A percentile compares a stretch with the other conserved stretches of the same genome.
Conservation (phyloP, 23 tunicate genomes). For the Trididemnum clinides region DNA sequence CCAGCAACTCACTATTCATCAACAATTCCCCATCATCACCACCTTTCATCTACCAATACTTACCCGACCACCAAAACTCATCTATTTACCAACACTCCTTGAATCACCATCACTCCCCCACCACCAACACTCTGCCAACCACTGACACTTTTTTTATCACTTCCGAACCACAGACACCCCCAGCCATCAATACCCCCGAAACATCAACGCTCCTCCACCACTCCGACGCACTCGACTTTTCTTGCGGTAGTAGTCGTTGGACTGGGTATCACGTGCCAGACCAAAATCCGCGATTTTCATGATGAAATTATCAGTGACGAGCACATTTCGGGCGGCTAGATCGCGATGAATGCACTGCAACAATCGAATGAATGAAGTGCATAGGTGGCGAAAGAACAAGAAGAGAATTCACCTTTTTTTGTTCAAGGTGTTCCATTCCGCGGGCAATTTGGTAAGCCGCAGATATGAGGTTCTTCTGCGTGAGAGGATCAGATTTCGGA, state of each 20-base stretch:
- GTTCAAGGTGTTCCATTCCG: conserved; percentile 83
- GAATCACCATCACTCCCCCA: too few relatives aligned
- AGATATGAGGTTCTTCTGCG: conserved; percentile 67
- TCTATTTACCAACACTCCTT: too few relatives aligned
- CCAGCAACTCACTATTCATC: too few relatives aligned
- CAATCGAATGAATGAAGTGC: neutral
- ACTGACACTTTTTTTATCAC: too few relatives aligned
- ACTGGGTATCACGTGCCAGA: conserved; percentile 75
- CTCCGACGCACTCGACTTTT: conserved; percentile 62
- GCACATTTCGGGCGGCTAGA: conserved; percentile 91
- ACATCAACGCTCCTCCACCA: too few relatives aligned
- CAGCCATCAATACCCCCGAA: too few relatives aligned
- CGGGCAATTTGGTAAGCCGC: conserved; percentile 80
- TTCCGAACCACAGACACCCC: too few relatives aligned
- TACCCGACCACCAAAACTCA: too few relatives aligned
- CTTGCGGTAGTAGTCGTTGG: conserved; percentile 85
- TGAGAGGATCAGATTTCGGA: conserved; percentile 40
- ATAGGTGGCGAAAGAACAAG: neutral
- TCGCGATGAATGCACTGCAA: conserved; percentile 92
- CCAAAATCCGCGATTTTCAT: conserved; percentile 98
- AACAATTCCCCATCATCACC: too few relatives aligned
- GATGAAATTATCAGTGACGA: conserved; percentile 75
- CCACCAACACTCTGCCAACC: too few relatives aligned
- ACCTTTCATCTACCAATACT: too few relatives aligned
- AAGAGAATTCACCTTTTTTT: conserved; percentile 63